These are phyloP conservation scores for Archips crataeganus DNA, from an alignment of 2,888 invertebrate genomes.

Conservation along the genomic window DNA sequence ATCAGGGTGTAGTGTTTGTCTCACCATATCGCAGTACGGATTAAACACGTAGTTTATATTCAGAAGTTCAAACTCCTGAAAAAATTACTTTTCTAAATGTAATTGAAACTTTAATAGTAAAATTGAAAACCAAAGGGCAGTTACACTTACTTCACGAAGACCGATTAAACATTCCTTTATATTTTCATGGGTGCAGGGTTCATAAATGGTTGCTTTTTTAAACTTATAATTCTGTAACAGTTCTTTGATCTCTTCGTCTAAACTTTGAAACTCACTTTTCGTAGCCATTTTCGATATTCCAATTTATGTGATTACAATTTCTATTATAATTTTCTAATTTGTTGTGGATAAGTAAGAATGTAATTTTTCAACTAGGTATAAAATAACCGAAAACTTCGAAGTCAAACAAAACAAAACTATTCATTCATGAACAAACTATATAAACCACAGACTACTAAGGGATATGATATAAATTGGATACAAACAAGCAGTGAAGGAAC, in stretches of 20 bases:
- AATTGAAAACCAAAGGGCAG: neutral
- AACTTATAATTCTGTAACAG: slow-evolving; percentile 73
- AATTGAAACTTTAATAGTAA: neutral
- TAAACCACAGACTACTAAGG: no score
- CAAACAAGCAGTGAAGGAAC: no score
- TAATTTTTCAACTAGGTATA: neutral
- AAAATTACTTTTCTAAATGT: slow-evolving; percentile 1
- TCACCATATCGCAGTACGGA: slow-evolving; percentile 68
- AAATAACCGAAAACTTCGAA: neutral
- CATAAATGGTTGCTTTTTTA: slow-evolving; percentile 73
- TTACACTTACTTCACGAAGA: slow-evolving; percentile 66
- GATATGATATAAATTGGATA: no score
- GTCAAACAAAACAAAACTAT: no score
- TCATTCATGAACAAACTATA: no score
- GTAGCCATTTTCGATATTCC: slow-evolving; percentile 46
- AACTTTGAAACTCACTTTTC: slow-evolving; percentile 56
- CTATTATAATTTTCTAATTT: neutral
- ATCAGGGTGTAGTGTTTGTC: slow-evolving; percentile 59
- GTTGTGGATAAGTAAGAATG: neutral
- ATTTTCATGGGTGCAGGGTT: slow-evolving; percentile 74
- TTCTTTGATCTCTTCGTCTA: slow-evolving; percentile 80
- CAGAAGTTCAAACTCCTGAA: slow-evolving; percentile 71
- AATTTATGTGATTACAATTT: neutral
- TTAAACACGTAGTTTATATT: slow-evolving; percentile 76
- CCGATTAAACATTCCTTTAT: slow-evolving; percentile 77